A percentile compares a stretch with the other conserved stretches of the same genome.
phyloP scores from a whole-genome alignment of 2,797 vertebrate species.

The Tapera naevia region DNA sequence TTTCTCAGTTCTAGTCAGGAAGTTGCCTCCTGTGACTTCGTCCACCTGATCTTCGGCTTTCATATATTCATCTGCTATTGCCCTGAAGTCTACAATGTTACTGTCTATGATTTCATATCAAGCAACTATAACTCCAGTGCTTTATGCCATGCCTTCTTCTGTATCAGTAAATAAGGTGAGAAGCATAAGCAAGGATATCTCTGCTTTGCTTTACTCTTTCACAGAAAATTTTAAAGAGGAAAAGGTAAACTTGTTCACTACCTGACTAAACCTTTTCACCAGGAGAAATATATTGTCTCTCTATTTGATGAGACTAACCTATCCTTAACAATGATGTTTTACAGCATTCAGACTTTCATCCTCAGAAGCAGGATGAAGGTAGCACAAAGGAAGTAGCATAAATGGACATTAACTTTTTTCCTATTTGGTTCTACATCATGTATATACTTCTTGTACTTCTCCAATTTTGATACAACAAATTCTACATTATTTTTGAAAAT shows the following conservation, averaged over 20 bases:
- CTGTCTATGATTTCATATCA: neutral
- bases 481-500: neutral
- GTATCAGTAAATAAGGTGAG: neutral
- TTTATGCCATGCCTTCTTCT: neutral
- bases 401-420: neutral
- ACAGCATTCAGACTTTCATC: neutral
- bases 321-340: neutral
- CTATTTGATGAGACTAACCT: neutral
- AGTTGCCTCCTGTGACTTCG: neutral
- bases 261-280: neutral
- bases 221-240: neutral
- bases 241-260: neutral
- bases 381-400: neutral
- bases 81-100: neutral
- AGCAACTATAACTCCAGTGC: too few species aligned
- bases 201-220: neutral
- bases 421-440: neutral
- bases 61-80: neutral
- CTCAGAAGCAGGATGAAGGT: neutral
- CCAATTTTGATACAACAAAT: neutral
- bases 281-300: neutral
- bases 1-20: neutral
- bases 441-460: neutral
- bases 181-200: neutral
- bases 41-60: neutral